These are phyloP conservation scores for Scyliorhinus canicula DNA, from an alignment of 2,797 vertebrate species.

Conservation along the genomic window DNA sequence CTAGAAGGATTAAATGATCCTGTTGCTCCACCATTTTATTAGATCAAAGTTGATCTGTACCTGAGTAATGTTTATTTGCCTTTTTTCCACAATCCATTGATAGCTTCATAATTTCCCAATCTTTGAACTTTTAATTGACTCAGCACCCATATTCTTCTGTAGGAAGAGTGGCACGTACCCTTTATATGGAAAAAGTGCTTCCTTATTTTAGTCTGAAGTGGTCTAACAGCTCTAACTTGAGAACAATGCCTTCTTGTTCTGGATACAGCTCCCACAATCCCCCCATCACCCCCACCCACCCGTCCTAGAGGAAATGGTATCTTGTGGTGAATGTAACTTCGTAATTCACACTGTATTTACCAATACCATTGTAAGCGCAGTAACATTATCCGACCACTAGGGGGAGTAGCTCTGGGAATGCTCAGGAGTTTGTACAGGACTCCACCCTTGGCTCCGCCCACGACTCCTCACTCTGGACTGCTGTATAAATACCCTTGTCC, in stretches of 20 bases:
- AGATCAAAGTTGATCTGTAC: not conserved
- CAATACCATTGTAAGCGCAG: too few species aligned
- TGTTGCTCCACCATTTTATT: not conserved
- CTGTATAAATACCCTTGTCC: too few species aligned
- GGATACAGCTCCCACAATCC: not conserved
- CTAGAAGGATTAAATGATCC: not conserved
- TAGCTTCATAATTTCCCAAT: not conserved
- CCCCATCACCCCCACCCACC: too few species aligned
- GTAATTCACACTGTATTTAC: too few species aligned
- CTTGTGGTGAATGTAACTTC: too few species aligned
- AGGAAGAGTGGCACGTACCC: not conserved
- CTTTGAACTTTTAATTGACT: not conserved
- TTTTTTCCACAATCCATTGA: not conserved
- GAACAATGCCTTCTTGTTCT: not conserved
- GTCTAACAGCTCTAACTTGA: not conserved
- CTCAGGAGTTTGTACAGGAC: too few species aligned
- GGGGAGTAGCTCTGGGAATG: too few species aligned
- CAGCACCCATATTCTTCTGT: not conserved
- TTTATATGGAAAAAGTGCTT: not conserved
- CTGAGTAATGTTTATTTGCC: not conserved
- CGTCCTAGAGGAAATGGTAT: not conserved
- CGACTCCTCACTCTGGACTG: too few species aligned
- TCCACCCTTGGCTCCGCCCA: too few species aligned
- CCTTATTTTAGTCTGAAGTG: not conserved
- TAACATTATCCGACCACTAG: too few species aligned